Percentiles rank a stretch among this genome's conserved stretches.
Conservation (phyloP, 1,140 invertebrate species). For the Luehdorfia chinensis region DNA sequence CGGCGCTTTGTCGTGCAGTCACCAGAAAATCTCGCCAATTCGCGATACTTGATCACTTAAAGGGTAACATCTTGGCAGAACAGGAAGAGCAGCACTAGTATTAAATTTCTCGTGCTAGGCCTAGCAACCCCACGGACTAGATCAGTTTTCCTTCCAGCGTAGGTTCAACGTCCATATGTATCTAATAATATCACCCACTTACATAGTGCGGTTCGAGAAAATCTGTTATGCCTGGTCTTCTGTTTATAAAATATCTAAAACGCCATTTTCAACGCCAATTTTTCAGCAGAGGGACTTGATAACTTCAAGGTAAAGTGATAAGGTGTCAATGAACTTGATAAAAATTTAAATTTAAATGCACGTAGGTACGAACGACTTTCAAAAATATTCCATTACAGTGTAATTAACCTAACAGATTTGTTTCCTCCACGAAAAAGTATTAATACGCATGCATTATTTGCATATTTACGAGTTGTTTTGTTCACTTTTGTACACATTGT, state of each 20-base stretch:
- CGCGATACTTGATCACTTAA: constrained; percentile 42
- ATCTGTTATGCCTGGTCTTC: constrained; percentile 1
- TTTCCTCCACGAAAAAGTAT: too few relatives aligned
- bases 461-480: too few relatives aligned
- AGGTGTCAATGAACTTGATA: constrained; percentile 68
- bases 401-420: constrained; percentile 2
- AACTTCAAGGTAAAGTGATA: constrained; percentile 68
- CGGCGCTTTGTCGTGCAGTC: constrained; percentile 49
- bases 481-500: too few relatives aligned
- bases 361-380: constrained; percentile 19
- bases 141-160: too few relatives aligned
- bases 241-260: constrained; percentile 19
- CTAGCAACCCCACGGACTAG: too few relatives aligned
- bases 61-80: constrained; percentile 27
- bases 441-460: too few relatives aligned
- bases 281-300: constrained; percentile 38
- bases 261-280: constrained; percentile 15
- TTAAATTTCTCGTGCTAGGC: constrained; percentile 26
- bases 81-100: constrained; percentile 40
- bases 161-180: constrained; percentile 11
- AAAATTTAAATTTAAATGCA: constrained; percentile 42
- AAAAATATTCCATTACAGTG: constrained; percentile 22
- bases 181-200: constrained; percentile 1
- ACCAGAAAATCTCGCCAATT: constrained; percentile 57
- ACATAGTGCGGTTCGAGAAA: too few relatives aligned